phyloP scores from a whole-genome alignment of 2,888 invertebrate species.

The Epinotia ramella region DNA sequence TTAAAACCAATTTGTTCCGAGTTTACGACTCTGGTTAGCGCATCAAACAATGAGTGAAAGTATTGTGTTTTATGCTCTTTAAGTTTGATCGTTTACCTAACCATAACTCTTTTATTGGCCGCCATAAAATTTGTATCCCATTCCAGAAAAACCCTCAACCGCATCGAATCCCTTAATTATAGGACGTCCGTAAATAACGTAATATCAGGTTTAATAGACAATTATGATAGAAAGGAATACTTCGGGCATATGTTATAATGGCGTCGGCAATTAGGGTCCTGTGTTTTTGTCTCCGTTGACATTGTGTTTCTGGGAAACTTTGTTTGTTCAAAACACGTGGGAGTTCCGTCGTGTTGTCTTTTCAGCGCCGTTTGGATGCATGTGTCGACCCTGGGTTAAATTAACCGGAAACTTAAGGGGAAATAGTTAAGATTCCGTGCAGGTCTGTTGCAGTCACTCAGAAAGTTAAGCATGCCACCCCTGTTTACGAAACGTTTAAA shows the following conservation, averaged over 20 bases:
- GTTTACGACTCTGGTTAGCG: conserved; percentile 74
- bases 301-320: conserved; percentile 77
- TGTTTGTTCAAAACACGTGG: conserved; percentile 77
- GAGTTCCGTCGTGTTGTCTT: conserved; percentile 67
- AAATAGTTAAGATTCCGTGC: conserved; percentile 79
- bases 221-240: conserved; percentile 59
- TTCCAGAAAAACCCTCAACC: conserved; percentile 52
- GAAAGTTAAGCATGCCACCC: conserved; percentile 66
- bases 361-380: conserved; percentile 67
- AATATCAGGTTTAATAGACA: conserved; percentile 59
- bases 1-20: conserved; percentile 78
- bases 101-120: conserved; percentile 68
- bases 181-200: conserved; percentile 50
- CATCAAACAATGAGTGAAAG: conserved; percentile 77
- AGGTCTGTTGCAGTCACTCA: conserved; percentile 69
- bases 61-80: conserved; percentile 73
- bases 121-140: conserved; percentile 54
- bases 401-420: conserved; percentile 81
- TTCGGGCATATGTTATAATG: conserved; percentile 61
- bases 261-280: conserved; percentile 69
- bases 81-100: conserved; percentile 75
- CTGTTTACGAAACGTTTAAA: conserved; percentile 45
- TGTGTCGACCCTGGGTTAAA: conserved; percentile 78
- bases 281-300: conserved; percentile 76
- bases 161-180: conserved; percentile 60